Percentiles rank a stretch among this genome's conserved stretches.
These are phyloP conservation scores for Coilia nasus DNA, from an alignment of 2,797 vertebrate species.

Conservation along the genomic window DNA sequence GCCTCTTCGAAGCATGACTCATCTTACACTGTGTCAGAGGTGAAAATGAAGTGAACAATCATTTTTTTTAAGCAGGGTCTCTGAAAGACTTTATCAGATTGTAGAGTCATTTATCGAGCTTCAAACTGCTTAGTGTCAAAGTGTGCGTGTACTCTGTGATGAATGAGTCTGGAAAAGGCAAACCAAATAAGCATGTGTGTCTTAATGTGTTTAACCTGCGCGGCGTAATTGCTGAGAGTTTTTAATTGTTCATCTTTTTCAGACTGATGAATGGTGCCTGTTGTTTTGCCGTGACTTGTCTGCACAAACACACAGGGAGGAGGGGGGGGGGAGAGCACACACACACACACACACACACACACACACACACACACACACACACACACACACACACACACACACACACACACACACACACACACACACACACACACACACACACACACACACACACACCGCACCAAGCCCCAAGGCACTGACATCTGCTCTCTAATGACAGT, in stretches of 20 bases:
- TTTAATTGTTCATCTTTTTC: slow-evolving; percentile 6
- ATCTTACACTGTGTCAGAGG: neutral
- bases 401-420: neutral
- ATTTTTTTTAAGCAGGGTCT: neutral
- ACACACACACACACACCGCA: slow-evolving; percentile 56
- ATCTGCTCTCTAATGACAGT: slow-evolving; percentile 93
- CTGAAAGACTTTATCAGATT: neutral
- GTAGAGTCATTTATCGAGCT: neutral
- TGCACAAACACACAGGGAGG: slow-evolving; percentile 51
- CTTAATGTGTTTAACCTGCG: neutral
- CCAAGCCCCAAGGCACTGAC: slow-evolving; percentile 78
- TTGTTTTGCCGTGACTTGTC: slow-evolving; percentile 53
- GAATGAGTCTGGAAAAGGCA: neutral
- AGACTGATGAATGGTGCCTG: slow-evolving; percentile 47
- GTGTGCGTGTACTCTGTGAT: neutral
- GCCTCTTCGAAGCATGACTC: neutral
- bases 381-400: neutral
- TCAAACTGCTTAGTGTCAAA: neutral
- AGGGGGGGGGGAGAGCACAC: slow-evolving; percentile 22
- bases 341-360: neutral
- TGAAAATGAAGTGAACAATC: neutral
- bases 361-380: neutral
- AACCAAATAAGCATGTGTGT: neutral
- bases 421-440: slow-evolving; percentile 22
- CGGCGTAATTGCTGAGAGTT: neutral